These are phyloP conservation scores for Campylomormyrus numenius DNA, from an alignment of 2,113 vertebrate species.

Conservation along the genomic window DNA sequence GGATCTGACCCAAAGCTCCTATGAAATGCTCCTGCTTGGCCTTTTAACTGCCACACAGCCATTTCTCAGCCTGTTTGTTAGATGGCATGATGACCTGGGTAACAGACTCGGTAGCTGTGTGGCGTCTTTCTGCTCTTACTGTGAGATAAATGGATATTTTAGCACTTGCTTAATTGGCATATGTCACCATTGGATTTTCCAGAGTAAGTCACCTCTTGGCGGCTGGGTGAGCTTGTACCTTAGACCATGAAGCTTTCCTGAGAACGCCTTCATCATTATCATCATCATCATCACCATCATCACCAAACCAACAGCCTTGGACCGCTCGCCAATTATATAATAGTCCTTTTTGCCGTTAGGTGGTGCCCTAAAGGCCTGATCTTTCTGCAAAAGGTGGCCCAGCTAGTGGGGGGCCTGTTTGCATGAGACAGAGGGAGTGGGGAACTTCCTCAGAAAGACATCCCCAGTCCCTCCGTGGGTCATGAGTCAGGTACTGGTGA, in stretches of 20 bases:
- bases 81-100: background rate
- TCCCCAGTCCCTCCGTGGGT: background rate
- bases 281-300: too few relatives aligned
- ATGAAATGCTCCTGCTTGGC: background rate
- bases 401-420: background rate
- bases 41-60: background rate
- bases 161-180: background rate
- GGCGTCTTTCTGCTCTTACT: background rate
- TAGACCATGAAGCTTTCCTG: background rate
- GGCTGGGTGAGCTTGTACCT: background rate
- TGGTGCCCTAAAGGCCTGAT: background rate
- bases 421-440: background rate
- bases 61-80: background rate
- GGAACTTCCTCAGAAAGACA: background rate
- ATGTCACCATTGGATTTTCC: background rate
- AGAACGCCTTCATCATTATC: background rate
- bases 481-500: background rate
- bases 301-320: background rate
- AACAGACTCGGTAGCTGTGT: background rate
- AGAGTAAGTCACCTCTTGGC: background rate
- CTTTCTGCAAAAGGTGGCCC: background rate
- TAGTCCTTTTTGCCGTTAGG: background rate
- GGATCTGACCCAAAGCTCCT: background rate
- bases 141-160: background rate
- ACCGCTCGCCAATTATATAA: background rate